Evolutionary conservation across 1,140 invertebrate genomes (phyloP).

Genomic region (silkworm (Bombyx mori)): ASM3026992v2 NC_085130.1:18958501-18959000

Average conservation of each 20-base stretch:
- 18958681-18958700: too few species aligned
- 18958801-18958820: constrained; percentile 85
- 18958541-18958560: too few species aligned
- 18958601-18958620: neutral
- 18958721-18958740: too few species aligned
- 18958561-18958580: neutral
- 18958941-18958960: constrained; percentile 75
- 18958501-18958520: too few species aligned
- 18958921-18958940: constrained; percentile 88
- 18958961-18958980: too few species aligned
- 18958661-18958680: too few species aligned
- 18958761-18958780: constrained; percentile 79
- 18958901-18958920: constrained; percentile 77
- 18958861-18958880: constrained; percentile 77
- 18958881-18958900: constrained; percentile 79
- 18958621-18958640: too few species aligned
- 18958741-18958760: too few species aligned
- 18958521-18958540: too few species aligned
- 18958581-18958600: constrained; percentile 10
- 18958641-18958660: too few species aligned
- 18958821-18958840: constrained; percentile 86
- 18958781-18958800: constrained; percentile 77
- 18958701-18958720: too few species aligned
- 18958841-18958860: constrained; percentile 78
- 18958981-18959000: too few species aligned